Evolutionary conservation across 2,888 invertebrate species (phyloP), one percentile per base, ranked within the genome.

Genomic region (Synanthedon andrenaeformis): DNA sequence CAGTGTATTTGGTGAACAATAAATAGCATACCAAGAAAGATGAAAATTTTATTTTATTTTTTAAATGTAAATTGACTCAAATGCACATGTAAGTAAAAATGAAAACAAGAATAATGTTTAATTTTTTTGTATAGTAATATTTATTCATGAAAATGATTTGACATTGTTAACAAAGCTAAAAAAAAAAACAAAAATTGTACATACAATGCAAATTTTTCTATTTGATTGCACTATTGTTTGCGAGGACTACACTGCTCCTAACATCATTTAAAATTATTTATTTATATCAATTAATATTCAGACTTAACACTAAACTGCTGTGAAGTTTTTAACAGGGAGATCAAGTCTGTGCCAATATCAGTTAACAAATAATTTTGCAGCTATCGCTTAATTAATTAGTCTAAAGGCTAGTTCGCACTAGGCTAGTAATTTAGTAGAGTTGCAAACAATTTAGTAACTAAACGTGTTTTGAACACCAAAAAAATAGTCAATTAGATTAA

Each of bases 171-270:
- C 77, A 79, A 79, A 80, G 81, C 81, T 83, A 84, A 79, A 80
- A 82, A 82, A 82, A 82, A 81, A 82, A 82, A 23, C 4, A 5
- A 19, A 83, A 84, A 82, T 84, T 86, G 85, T 86, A 85, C 86
- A 85, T 86, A 85, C 86, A 85, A 83, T 82, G 83, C 84, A 86
- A 74, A 75, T 76, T 62, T 68, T 85, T 75, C 76, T 5, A 77
- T 65, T 67, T 74, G 74, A 86, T 87, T 87, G 86, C 86, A 86
- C 86, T 86, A 83, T 83, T 82, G 79, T 82, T 35, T 84, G 84
- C 82, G 82, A 84, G 86, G 86, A 82, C 82, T 85, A 85, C 78
- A 80, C 80, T 80, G 82, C 79, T 75, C 74, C 81, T 82, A 81
- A 71, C 74, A 74, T 73, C 66, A 70, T 72, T 74, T 69, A 74